Percentiles rank a stretch among this genome's conserved stretches.
phyloP scores from a whole-genome alignment of 1,140 invertebrate species.

The Diachasmimorpha longicaudata region DNA sequence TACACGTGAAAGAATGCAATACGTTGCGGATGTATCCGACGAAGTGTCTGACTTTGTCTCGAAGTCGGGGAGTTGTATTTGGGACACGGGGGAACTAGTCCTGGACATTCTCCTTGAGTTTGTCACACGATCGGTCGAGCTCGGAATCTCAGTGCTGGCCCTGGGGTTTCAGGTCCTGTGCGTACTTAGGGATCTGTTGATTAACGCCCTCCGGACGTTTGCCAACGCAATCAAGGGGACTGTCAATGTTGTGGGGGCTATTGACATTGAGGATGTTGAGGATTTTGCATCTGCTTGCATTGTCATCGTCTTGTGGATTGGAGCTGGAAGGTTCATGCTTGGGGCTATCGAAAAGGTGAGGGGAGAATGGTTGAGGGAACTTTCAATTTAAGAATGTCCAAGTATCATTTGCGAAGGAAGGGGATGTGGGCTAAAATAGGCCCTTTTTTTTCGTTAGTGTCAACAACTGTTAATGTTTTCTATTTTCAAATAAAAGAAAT shows the following conservation, averaged over 20 bases:
- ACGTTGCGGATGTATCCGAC: conserved; percentile 3
- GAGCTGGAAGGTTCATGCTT: conserved; percentile 34
- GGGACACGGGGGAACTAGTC: conserved; percentile 44
- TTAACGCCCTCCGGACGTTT: conserved; percentile 50
- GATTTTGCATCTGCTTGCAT: conserved; percentile 47
- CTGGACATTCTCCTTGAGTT: conserved; percentile 46
- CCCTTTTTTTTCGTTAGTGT: too few species aligned
- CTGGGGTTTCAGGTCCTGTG: conserved; percentile 43
- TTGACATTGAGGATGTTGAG: conserved; percentile 49
- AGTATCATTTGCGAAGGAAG: too few species aligned
- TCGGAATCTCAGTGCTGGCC: conserved; percentile 41
- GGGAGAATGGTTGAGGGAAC: background rate
- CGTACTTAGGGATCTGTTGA: conserved; percentile 45
- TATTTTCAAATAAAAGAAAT: too few species aligned
- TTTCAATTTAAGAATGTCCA: too few species aligned
- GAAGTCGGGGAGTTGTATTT: conserved; percentile 36
- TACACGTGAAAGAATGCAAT: background rate
- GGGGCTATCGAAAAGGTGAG: conserved; percentile 37
- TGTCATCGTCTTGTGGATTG: conserved; percentile 46
- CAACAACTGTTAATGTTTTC: too few species aligned
- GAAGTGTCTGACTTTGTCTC: conserved; percentile 33
- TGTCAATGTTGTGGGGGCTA: conserved; percentile 40
- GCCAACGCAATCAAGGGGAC: conserved; percentile 44
- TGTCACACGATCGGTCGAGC: conserved; percentile 40
- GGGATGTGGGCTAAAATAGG: too few species aligned